Evolutionary conservation across 1,140 invertebrate species (phyloP), one percentile per base, ranked within the genome.

Genomic region (Drosophila lacteicornis): DNA sequence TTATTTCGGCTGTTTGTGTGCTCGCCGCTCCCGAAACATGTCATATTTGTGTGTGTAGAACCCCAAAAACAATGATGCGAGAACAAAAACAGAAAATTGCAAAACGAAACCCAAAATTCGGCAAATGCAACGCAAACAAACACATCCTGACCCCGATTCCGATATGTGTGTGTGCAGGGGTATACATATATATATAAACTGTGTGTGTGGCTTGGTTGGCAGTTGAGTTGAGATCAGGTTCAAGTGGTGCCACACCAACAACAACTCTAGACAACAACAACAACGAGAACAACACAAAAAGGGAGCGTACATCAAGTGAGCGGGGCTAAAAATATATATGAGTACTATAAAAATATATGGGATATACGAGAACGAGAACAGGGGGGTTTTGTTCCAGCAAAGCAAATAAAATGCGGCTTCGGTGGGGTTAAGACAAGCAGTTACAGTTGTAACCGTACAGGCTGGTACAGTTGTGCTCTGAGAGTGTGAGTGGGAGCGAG

Each of bases 211-310:
- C 30, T 71, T 60, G 49, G 66, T 73, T 73, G 40, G 53, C 43
- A 71, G 45, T 59, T 71, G 53, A 73, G 69, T 59, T 59, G 67
- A 74, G 70, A 74, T 74, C 70, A 51, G 55, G 68, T 73, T 74
- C 70, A 73, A 73, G 70, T 73, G 68, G 67, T 71, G 67, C 53
- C 69, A 73, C 67, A 73, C 69, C 69, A 53, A 53, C 17, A 36
- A 17, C 30, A 58, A 49, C 46, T 68, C 66, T 51, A 68, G 46
- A 68, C 66, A 25, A 50, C 62, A 25, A 50, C 62, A 38, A 30
- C 27, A 51, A 51, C 49, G 49, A 47, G 9, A 46, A 19, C 45
- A 19, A 40, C 69, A 70, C 61, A 46, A 38, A 38, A 25, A 45
- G 12, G 36, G 27, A 50, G 47, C n/a, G 46, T 45, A 69, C 66